Evolutionary conservation across 37 sponge, comb jelly and placozoan genomes (phyloP).

Genomic region (Bolinopsis microptera): DNA sequence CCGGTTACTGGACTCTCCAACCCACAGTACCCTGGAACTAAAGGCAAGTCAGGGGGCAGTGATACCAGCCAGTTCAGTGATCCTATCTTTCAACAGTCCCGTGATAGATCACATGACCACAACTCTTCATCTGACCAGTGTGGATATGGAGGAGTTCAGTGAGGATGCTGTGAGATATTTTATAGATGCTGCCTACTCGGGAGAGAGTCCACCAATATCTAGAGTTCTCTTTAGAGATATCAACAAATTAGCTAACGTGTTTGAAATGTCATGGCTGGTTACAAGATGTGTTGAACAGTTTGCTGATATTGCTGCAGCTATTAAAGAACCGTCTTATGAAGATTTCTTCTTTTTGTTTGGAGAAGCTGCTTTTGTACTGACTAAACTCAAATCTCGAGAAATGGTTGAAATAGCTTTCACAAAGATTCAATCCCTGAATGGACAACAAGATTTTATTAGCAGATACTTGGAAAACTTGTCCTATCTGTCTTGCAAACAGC

Average conservation of each 20-base stretch:
- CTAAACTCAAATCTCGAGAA: background rate
- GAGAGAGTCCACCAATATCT: background rate
- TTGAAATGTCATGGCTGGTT: background rate
- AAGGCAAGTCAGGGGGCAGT: background rate
- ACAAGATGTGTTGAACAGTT: background rate
- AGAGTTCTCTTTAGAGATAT: background rate
- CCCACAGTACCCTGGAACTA: background rate
- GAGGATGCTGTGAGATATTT: background rate
- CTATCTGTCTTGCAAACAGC: background rate
- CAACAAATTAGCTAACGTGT: background rate
- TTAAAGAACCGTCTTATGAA: background rate
- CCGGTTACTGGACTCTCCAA: background rate
- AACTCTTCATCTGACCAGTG: background rate
- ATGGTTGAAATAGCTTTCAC: background rate
- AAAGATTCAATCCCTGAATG: background rate
- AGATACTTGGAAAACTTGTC: background rate
- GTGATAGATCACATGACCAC: background rate
- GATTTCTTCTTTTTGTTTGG: background rate
- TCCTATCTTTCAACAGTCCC: constrained; percentile 7
- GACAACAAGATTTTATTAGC: background rate
- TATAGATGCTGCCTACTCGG: background rate
- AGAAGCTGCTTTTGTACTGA: background rate
- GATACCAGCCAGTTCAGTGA: background rate
- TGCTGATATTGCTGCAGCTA: background rate
- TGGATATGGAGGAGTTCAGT: background rate